Evolutionary conservation across 2,113 vertebrate species (phyloP).

Genomic region (Psilopsiagon aymara): DNA sequence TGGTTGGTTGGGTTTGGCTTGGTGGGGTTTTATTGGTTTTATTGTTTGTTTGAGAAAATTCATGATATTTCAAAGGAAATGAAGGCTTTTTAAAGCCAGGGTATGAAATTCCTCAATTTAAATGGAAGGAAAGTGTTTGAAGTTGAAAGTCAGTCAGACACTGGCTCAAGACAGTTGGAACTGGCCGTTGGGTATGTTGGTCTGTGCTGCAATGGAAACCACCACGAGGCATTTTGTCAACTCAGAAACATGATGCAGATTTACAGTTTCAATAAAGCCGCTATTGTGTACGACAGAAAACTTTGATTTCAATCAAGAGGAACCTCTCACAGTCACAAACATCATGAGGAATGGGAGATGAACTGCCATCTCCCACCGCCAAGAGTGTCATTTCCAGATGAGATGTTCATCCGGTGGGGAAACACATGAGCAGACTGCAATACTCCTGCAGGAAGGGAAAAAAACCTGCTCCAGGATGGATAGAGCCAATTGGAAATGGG

Average conservation of each 20-base stretch:
- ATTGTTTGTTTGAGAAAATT: background rate
- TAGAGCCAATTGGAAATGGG: background rate
- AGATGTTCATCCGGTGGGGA: background rate
- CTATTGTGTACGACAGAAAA: background rate
- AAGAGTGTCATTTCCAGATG: background rate
- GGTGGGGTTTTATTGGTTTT: background rate
- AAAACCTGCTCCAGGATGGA: background rate
- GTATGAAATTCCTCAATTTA: background rate
- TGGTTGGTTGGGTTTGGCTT: background rate
- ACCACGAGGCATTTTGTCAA: background rate
- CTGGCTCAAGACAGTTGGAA: background rate
- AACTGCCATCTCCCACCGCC: background rate
- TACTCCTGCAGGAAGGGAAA: background rate
- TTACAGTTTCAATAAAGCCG: slow-evolving; percentile 15
- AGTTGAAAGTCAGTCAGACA: background rate
- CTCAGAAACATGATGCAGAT: slow-evolving; percentile 6
- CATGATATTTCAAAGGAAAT: background rate
- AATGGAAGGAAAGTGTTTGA: background rate
- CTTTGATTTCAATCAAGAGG: background rate
- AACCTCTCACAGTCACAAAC: background rate
- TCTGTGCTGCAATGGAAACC: background rate
- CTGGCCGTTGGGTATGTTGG: background rate
- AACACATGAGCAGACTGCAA: background rate
- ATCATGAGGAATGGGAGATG: background rate
- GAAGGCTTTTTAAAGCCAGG: background rate